These are phyloP conservation scores for Meiosimyza decipiens DNA, from an alignment of 2,888 invertebrate genomes.

Conservation along the genomic window DNA sequence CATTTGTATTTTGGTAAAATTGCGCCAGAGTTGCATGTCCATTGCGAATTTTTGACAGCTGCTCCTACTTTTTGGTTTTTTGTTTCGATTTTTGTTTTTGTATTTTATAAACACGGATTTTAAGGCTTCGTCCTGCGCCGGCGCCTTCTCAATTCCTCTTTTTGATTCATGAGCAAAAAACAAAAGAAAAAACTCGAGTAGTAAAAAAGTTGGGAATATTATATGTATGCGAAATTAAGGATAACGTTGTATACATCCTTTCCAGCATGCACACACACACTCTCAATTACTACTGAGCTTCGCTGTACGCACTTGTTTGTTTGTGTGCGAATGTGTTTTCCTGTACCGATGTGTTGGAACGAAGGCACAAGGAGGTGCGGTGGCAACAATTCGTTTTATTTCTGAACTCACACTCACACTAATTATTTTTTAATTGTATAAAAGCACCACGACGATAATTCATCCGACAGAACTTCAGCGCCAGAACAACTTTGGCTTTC, in stretches of 20 bases:
- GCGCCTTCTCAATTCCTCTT: constrained; percentile 9
- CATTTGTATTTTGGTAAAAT: too few species aligned
- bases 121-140: constrained; percentile 13
- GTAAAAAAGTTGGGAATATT: constrained; percentile 14
- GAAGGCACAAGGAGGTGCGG: not conserved
- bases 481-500: not conserved
- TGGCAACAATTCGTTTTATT: not conserved
- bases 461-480: not conserved
- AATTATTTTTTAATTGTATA: constrained; percentile 18
- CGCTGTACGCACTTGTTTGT: not conserved
- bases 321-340: not conserved
- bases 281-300: not conserved
- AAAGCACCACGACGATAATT: constrained; percentile 2
- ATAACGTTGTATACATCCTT: not conserved
- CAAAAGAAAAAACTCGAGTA: not conserved
- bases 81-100: too few species aligned
- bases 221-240: constrained; percentile 13
- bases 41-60: too few species aligned
- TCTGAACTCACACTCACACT: not conserved
- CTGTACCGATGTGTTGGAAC: too few species aligned
- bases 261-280: not conserved
- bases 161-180: constrained; percentile 20
- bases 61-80: too few species aligned
- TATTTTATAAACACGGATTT: not conserved
- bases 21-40: too few species aligned